Evolutionary conservation across 1,140 invertebrate genomes (phyloP).

Genomic region (Polypedilum vanderplanki): DNA sequence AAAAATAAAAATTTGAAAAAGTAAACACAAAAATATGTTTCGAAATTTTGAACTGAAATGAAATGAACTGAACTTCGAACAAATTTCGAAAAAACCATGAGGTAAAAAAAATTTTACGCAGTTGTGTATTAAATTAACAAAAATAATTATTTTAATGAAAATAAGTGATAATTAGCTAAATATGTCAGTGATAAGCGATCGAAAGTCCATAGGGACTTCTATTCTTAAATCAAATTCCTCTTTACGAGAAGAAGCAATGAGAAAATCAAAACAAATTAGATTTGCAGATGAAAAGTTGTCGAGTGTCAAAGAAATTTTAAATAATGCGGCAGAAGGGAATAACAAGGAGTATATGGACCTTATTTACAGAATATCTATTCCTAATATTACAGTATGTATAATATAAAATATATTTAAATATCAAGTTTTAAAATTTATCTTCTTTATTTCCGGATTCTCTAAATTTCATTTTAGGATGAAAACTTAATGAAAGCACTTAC

Average conservation of each 20-base stretch:
- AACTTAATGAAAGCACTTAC: conserved; percentile 50
- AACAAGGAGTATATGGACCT: background rate
- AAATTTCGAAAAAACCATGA: background rate
- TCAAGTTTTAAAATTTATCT: background rate
- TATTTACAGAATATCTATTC: background rate
- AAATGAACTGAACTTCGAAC: background rate
- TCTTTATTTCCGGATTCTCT: background rate
- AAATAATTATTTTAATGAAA: background rate
- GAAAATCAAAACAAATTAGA: conserved; percentile 6
- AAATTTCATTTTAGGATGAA: conserved; percentile 43
- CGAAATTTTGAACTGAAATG: background rate
- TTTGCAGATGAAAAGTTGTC: background rate
- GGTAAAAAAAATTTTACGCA: background rate
- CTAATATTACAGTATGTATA: background rate
- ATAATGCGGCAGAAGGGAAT: conserved; percentile 32
- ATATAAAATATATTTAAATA: background rate
- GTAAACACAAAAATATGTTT: background rate
- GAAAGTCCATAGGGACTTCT: background rate
- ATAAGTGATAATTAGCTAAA: background rate
- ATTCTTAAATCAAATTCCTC: background rate
- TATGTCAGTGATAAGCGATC: background rate
- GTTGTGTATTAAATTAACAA: background rate
- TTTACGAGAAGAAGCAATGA: background rate
- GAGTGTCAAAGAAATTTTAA: background rate
- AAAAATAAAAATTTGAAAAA: background rate